Percentiles rank a stretch among this genome's conserved stretches.
These are phyloP conservation scores for Rhagonycha fulva DNA, from an alignment of 2,888 invertebrate genomes.

Conservation along the genomic window DNA sequence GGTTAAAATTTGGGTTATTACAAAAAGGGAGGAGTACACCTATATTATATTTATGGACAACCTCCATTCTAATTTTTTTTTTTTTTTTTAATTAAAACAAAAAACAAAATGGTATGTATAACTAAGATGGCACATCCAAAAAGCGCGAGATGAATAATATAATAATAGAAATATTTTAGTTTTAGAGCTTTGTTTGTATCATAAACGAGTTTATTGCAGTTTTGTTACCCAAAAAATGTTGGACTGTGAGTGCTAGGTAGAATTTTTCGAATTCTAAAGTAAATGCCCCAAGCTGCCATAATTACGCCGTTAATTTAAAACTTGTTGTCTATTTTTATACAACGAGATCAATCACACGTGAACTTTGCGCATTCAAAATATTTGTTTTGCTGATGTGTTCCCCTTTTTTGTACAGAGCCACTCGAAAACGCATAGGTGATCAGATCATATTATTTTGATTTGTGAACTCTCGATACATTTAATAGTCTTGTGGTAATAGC, in stretches of 20 bases:
- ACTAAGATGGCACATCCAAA: not conserved
- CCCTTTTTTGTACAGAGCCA: not conserved
- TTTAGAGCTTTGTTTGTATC: not conserved
- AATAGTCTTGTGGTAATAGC: conserved; percentile 27
- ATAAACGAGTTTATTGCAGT: not conserved
- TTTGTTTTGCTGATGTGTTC: not conserved
- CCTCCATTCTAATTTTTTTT: not conserved
- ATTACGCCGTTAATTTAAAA: not conserved
- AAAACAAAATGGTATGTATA: not conserved
- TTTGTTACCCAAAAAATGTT: not conserved
- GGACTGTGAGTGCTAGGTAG: not conserved
- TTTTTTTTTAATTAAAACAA: not conserved
- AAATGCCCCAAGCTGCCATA: not conserved
- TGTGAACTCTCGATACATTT: conserved; percentile 9
- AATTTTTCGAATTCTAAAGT: not conserved
- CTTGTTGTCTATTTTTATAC: conserved; percentile 1
- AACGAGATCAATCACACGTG: not conserved
- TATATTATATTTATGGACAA: not conserved
- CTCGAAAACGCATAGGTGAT: not conserved
- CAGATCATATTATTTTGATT: conserved; percentile 12
- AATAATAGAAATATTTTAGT: not conserved
- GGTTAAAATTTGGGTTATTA: not conserved
- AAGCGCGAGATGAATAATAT: not conserved
- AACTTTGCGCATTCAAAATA: not conserved
- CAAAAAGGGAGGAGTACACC: not conserved